Evolutionary conservation across 2,113 vertebrate genomes (phyloP), one percentile per base, ranked within the genome.

Genomic region (Apistogramma diplotaenia): DNA sequence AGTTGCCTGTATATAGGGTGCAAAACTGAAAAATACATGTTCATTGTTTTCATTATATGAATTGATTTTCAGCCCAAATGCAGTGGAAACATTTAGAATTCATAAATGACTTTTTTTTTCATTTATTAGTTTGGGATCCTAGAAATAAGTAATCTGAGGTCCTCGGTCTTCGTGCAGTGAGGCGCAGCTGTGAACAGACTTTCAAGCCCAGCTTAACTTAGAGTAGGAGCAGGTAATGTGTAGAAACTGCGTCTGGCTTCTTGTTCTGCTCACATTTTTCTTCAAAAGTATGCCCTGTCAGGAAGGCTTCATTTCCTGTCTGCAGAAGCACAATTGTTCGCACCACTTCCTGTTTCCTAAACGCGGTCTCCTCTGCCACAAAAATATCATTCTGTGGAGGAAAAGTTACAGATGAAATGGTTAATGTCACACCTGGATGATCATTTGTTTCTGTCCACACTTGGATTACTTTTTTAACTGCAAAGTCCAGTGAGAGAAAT

Each of bases 311-410:
- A 88, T 35, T 91, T 93, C 92, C 94, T 92, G 84, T 87, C 81
- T 83, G 75, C 29, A 76, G 49, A 89, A 81, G 73, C 53, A 49
- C 67, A 74, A 94, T 95, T 95, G 93, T 94, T 92, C 78, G 71
- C 23, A 23, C 43, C 57, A 53, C 71, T 89, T 93, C 91, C 89
- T 86, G 76, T 87, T 89, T 90, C 79, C 79, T 71, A 31, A 74
- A 10, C n/a, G 16, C 13, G 15, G 53, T n/a, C 11, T 33, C 46
- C 18, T 43, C 23, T 53, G n/a, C 25, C 73, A 12, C 19, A 81
- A 13, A 73, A 65, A 60, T 25, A 8, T 27, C 16, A 31, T 33
- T 33, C 40, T 58, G 35, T 29, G 16, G 15, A 79, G 23, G 4
- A 53, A 51, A 43, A 57, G 16, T 11, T 12, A 23, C 25, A 37